Conservation (phyloP, 2,888 invertebrate species). For the Drosophila glabriapex region DNA sequence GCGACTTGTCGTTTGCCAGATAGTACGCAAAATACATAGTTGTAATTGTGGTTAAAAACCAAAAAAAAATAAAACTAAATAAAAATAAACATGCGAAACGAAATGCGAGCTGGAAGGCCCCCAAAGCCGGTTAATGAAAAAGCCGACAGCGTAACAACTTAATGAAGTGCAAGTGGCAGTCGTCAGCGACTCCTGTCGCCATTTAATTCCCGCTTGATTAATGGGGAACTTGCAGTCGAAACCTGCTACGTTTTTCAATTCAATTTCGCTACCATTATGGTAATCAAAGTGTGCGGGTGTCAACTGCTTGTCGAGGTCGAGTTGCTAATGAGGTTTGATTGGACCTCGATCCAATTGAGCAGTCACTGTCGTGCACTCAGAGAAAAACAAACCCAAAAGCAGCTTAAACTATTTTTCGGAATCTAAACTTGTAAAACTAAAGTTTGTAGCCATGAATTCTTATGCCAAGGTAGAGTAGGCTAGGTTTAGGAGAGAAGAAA, state of each 20-base stretch:
- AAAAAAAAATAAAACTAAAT: background rate
- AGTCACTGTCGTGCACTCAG: background rate
- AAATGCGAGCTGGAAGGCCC: background rate
- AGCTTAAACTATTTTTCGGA: background rate
- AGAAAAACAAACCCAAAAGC: background rate
- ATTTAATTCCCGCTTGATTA: conserved; percentile 43
- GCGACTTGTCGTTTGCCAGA: conserved; percentile 43
- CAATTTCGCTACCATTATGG: conserved; percentile 23
- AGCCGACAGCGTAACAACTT: conserved; percentile 40
- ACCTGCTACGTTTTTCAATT: conserved; percentile 7
- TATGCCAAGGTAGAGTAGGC: no score
- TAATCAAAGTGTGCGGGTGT: conserved; percentile 29
- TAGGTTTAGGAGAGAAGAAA: background rate
- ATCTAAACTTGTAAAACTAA: background rate
- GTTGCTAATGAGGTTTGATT: conserved; percentile 34
- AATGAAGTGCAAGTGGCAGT: conserved; percentile 51
- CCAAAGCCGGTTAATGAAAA: conserved; percentile 57
- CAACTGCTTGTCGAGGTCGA: conserved; percentile 29
- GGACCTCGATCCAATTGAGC: background rate
- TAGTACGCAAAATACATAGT: conserved; percentile 44
- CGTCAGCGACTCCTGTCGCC: conserved; percentile 52
- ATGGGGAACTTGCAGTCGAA: conserved; percentile 27
- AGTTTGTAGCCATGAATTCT: background rate
- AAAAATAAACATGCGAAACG: conserved; percentile 5
- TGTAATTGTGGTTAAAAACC: conserved; percentile 13